These are phyloP conservation scores for Glaucopsyche alexis DNA, from an alignment of 2,888 invertebrate species.

Conservation along the genomic window DNA sequence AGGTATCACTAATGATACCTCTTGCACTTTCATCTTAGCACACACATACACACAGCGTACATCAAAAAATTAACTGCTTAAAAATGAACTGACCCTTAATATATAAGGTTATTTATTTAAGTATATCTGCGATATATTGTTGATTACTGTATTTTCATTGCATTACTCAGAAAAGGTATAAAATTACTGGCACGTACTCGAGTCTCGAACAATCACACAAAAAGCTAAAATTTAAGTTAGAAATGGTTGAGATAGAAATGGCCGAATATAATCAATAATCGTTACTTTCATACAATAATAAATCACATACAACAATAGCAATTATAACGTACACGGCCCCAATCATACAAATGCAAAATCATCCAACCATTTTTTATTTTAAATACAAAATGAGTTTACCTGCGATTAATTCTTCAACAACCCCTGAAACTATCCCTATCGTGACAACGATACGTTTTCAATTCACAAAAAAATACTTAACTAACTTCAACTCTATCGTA, in stretches of 20 bases:
- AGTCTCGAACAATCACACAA: no score
- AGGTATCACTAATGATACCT: no score
- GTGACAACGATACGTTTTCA: slow-evolving; percentile 42
- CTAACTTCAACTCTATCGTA: slow-evolving; percentile 22
- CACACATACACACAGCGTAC: no score
- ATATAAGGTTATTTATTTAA: no score
- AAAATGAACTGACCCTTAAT: no score
- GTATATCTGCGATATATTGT: no score
- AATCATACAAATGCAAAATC: slow-evolving; percentile 56
- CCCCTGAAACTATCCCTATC: slow-evolving; percentile 66
- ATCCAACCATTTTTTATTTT: slow-evolving; percentile 51
- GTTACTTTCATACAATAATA: slow-evolving; percentile 28
- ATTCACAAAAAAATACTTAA: neutral
- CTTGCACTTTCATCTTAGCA: no score
- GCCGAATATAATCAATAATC: neutral
- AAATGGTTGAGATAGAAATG: neutral
- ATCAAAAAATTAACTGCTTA: no score
- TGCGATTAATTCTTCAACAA: slow-evolving; percentile 72
- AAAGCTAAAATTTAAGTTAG: neutral
- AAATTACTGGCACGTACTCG: no score
- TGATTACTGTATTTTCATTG: no score
- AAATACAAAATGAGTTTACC: slow-evolving; percentile 67
- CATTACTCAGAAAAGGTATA: no score
- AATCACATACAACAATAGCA: slow-evolving; percentile 31
- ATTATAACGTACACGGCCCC: slow-evolving; percentile 38